phyloP scores from a whole-genome alignment of 2,888 invertebrate genomes.

The Chrysolina haemoptera region DNA sequence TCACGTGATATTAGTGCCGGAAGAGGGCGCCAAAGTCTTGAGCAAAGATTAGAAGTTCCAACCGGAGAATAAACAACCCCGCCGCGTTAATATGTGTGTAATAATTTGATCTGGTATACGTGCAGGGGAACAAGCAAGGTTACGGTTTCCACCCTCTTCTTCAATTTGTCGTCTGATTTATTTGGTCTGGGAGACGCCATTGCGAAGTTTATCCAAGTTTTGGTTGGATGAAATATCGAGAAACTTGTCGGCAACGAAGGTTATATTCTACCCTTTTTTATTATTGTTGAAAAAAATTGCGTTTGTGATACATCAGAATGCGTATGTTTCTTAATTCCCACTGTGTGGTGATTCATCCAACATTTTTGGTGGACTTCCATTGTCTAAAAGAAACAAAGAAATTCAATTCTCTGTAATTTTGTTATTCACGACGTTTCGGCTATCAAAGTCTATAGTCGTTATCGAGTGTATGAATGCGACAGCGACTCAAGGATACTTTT shows the following conservation, averaged over 20 bases:
- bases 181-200: conserved; percentile 24
- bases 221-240: neutral
- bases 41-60: conserved; percentile 62
- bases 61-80: conserved; percentile 63
- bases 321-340: too few relatives aligned
- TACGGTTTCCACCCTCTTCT: conserved; percentile 21
- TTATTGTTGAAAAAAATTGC: too few relatives aligned
- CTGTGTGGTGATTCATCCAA: too few relatives aligned
- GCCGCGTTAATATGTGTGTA: conserved; percentile 44
- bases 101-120: conserved; percentile 20
- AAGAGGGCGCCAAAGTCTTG: conserved; percentile 55
- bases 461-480: too few relatives aligned
- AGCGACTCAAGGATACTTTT: too few relatives aligned
- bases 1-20: conserved; percentile 63
- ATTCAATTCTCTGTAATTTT: too few relatives aligned
- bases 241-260: neutral
- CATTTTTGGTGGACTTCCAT: too few relatives aligned
- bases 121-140: neutral
- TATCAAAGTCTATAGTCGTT: too few relatives aligned
- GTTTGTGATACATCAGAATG: too few relatives aligned
- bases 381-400: too few relatives aligned
- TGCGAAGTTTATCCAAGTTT: conserved; percentile 7
- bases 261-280: neutral
- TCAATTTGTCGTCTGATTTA: conserved; percentile 22
- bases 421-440: too few relatives aligned